Evolutionary conservation across 64 coral and sea anemone species (phyloP), one percentile per base, ranked within the genome.

Genomic region (Pocillopora damicornis): DNA sequence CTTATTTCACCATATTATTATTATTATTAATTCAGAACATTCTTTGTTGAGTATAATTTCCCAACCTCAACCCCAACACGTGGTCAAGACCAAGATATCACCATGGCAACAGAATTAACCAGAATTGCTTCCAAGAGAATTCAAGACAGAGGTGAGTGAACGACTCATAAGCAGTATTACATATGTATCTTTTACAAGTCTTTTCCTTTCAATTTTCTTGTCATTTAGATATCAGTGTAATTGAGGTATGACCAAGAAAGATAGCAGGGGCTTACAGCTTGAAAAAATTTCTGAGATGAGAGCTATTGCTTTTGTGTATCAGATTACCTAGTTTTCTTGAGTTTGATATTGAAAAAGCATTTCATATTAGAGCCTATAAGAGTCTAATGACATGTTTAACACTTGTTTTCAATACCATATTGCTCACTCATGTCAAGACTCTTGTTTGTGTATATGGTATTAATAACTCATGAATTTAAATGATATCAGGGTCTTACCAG

Each of bases 61-160:
- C 96, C 96, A 60, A 65, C 92, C 14, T 86, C 89, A 63, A 87
- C 84, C n/a, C 73, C 87, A 35, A 37, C 77, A 14, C 89, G 86
- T 9, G 87, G 82, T 56, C 37, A 78, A 6, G 75, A 74, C 5
- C 69, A 83, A 61, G 79, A 89, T 20, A 74, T 89, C 86, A 71
- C 79, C 37, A 66, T 98, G 58, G 93, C 89, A 74, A 92, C 87
- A 92, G 96, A 98, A 88, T 22, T 98, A 45, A 98, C 90, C 35
- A 98, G 96, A 84, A 88, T 95, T 88, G 96, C 90, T 73, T 95
- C 96, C 9, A 98, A 98, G 75, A 98, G 88, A 71, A 35, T 92
- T 36, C 45, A 86, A 60, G 79, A 92, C 77, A 15, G 74, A 61
- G 83, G 96, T 98, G 45, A 86, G 34, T 25, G 63, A 37, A 64